Conservation (phyloP, 1,140 invertebrate genomes). For the Diorhabda carinulata region DNA sequence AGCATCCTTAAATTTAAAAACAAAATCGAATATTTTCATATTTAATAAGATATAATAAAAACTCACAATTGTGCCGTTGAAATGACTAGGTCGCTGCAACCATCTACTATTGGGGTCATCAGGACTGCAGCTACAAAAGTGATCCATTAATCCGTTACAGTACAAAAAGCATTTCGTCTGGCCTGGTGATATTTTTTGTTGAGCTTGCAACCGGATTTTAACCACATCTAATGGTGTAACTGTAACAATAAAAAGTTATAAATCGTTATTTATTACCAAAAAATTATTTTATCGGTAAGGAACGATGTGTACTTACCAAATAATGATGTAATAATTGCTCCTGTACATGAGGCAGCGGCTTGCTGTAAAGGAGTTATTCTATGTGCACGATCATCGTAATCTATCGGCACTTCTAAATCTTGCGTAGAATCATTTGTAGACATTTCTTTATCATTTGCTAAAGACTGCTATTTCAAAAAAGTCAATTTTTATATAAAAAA, state of each 20-base stretch:
- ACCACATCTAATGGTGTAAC: conserved; percentile 98
- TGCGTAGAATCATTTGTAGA: conserved; percentile 1
- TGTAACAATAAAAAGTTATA: conserved; percentile 51
- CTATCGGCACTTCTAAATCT: conserved; percentile 1
- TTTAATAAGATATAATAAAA: neutral
- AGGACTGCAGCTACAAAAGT: conserved; percentile 84
- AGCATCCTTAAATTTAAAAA: conserved; percentile 73
- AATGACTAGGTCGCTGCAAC: conserved; percentile 70
- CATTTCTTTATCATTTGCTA: neutral
- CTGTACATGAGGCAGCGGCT: conserved; percentile 83
- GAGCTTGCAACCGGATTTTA: conserved; percentile 94
- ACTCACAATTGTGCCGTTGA: conserved; percentile 82
- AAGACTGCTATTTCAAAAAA: neutral
- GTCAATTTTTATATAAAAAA: neutral
- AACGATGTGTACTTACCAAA: conserved; percentile 62
- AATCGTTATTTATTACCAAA: neutral
- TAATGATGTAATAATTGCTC: conserved; percentile 83
- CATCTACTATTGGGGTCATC: conserved; percentile 56
- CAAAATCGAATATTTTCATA: neutral
- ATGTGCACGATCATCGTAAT: conserved; percentile 49
- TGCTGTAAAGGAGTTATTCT: conserved; percentile 82
- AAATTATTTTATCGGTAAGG: neutral
- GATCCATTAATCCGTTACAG: conserved; percentile 99
- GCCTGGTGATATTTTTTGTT: conserved; percentile 69
- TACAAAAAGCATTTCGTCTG: conserved; percentile 90